Evolutionary conservation across 2,888 invertebrate species (phyloP).

Genomic region (Lordiphosa andalusiaca): DNA sequence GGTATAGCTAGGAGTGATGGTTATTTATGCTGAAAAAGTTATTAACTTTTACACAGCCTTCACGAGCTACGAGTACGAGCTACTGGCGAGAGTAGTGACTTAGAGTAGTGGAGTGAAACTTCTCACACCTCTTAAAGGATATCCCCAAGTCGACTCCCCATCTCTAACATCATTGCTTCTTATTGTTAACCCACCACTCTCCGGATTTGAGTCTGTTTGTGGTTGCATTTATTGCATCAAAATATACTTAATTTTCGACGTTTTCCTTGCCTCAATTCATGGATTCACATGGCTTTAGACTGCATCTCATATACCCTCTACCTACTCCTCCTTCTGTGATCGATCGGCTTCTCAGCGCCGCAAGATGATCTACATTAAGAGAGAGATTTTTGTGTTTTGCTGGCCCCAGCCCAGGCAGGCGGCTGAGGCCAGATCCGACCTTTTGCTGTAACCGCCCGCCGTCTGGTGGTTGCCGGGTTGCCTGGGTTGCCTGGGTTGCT

Average conservation of each 20-base stretch:
- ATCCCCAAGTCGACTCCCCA: neutral
- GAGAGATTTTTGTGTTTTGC: constrained; percentile 56
- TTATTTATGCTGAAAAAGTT: too few relatives aligned
- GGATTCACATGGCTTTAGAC: constrained; percentile 61
- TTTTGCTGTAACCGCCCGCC: constrained; percentile 55
- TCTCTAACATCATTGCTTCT: neutral
- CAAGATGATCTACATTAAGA: constrained; percentile 75
- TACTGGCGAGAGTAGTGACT: too few relatives aligned
- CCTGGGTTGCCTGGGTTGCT: constrained; percentile 22
- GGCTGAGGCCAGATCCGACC: constrained; percentile 41
- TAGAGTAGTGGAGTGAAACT: too few relatives aligned
- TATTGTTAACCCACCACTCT: neutral
- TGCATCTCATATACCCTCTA: constrained; percentile 11
- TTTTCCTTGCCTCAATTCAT: constrained; percentile 72
- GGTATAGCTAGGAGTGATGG: too few relatives aligned
- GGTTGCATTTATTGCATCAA: constrained; percentile 63
- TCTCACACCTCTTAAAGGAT: neutral
- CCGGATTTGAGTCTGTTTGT: constrained; percentile 12
- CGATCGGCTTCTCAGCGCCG: constrained; percentile 62
- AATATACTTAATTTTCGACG: constrained; percentile 71
- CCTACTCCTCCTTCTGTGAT: constrained; percentile 37
- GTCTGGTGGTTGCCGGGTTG: constrained; percentile 36
- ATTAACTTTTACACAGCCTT: too few relatives aligned
- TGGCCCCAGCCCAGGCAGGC: constrained; percentile 6
- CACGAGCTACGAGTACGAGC: too few relatives aligned